Percentiles rank a stretch among this genome's conserved stretches.
Evolutionary conservation across 2,888 invertebrate genomes (phyloP).

Genomic region (Mesodorylaimus sp.): DNA sequence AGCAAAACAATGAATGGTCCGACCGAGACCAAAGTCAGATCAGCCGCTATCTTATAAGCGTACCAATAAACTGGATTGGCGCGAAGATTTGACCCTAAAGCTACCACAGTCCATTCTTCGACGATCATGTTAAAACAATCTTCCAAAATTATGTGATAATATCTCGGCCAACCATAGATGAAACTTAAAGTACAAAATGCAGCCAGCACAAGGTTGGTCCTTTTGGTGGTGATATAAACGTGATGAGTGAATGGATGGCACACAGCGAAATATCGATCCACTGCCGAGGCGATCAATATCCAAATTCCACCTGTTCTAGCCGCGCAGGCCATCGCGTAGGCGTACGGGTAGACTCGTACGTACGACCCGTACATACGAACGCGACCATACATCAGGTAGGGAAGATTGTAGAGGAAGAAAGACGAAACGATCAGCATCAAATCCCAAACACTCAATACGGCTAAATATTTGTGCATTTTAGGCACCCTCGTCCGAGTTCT

Average conservation of each 20-base stretch:
- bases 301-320: neutral
- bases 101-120: neutral
- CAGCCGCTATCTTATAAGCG: neutral
- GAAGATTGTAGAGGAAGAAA: neutral
- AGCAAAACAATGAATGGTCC: neutral
- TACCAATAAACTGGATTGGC: neutral
- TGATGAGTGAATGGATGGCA: neutral
- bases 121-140: neutral
- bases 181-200: neutral
- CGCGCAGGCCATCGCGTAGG: neutral
- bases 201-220: neutral
- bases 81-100: neutral
- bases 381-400: neutral
- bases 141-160: neutral
- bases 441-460: neutral
- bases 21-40: neutral
- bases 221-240: neutral
- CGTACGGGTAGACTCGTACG: neutral
- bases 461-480: neutral
- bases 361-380: neutral
- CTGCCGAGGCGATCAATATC: neutral
- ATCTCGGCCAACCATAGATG: neutral
- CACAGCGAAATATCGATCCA: neutral
- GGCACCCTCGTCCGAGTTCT: too few species aligned
- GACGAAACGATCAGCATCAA: neutral